Evolutionary conservation across 2,888 invertebrate species (phyloP).

Genomic region (Leptopterna dolabrata): DNA sequence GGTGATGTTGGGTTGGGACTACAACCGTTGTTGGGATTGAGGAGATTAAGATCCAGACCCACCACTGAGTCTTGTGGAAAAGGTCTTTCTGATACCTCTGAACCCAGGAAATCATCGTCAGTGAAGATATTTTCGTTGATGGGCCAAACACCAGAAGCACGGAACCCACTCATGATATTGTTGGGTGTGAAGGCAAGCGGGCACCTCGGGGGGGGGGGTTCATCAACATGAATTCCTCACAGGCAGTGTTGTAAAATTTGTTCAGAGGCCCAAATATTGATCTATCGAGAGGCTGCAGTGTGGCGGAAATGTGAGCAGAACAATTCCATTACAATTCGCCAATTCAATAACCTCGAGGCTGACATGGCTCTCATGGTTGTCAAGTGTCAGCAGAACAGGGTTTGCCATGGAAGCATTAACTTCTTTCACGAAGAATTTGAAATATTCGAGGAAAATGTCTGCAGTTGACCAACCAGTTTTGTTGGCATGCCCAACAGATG

Average conservation of each 20-base stretch:
- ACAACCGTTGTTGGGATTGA: background rate
- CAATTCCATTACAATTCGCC: slow-evolving; percentile 60
- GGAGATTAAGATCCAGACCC: background rate
- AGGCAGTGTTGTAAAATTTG: slow-evolving; percentile 62
- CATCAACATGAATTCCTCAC: slow-evolving; percentile 64
- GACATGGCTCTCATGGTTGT: background rate
- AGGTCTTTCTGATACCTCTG: background rate
- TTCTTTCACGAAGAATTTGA: background rate
- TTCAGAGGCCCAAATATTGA: background rate
- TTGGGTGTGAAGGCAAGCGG: background rate
- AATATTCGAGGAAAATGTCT: slow-evolving; percentile 33
- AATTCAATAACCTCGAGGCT: slow-evolving; percentile 61
- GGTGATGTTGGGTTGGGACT: too few relatives aligned
- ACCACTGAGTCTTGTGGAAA: background rate
- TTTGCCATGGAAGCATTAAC: background rate
- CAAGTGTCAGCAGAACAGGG: background rate
- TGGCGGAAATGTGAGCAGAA: background rate
- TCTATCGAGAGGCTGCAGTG: background rate
- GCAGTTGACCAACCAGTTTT: slow-evolving; percentile 62
- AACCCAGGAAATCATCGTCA: background rate
- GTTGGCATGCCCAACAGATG: slow-evolving; percentile 61
- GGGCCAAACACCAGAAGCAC: background rate
- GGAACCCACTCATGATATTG: background rate
- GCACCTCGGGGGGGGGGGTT: too few relatives aligned
- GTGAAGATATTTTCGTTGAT: background rate